Evolutionary conservation across 2,113 vertebrate genomes (phyloP).

Genomic region (Gavialis gangeticus): DNA sequence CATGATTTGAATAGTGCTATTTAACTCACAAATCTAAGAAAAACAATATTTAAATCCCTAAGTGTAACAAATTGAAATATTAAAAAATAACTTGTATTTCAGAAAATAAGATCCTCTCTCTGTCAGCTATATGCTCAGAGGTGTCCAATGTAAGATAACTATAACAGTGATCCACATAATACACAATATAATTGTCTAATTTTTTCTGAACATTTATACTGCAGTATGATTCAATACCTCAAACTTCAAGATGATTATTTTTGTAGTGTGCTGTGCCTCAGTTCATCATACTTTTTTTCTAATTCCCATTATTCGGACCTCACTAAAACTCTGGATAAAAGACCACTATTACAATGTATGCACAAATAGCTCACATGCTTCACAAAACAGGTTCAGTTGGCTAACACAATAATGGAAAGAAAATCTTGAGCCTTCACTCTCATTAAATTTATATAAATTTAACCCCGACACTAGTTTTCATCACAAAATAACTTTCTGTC

Average conservation of each 20-base stretch:
- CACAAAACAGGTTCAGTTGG: slow-evolving; percentile 15
- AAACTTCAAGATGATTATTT: slow-evolving; percentile 51
- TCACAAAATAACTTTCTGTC: neutral
- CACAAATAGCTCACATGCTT: neutral
- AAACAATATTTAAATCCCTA: neutral
- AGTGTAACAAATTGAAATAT: slow-evolving; percentile 1
- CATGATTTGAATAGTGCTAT: neutral
- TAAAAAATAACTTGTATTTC: neutral
- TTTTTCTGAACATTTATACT: slow-evolving; percentile 43
- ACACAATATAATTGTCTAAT: neutral
- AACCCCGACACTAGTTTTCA: neutral
- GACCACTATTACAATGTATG: neutral
- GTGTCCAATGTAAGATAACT: neutral
- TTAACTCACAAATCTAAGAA: neutral
- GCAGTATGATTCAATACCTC: neutral
- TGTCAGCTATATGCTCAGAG: slow-evolving; percentile 3
- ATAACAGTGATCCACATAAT: slow-evolving; percentile 27
- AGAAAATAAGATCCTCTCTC: neutral
- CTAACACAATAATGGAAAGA: neutral
- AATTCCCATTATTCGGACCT: slow-evolving; percentile 53
- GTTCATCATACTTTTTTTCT: slow-evolving; percentile 25
- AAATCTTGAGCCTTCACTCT: neutral
- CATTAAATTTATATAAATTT: neutral
- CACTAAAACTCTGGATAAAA: slow-evolving; percentile 30
- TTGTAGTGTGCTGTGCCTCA: slow-evolving; percentile 9